These are phyloP conservation scores for Malurus cyaneus DNA, from an alignment of 2,113 vertebrate species.

Conservation along the genomic window DNA sequence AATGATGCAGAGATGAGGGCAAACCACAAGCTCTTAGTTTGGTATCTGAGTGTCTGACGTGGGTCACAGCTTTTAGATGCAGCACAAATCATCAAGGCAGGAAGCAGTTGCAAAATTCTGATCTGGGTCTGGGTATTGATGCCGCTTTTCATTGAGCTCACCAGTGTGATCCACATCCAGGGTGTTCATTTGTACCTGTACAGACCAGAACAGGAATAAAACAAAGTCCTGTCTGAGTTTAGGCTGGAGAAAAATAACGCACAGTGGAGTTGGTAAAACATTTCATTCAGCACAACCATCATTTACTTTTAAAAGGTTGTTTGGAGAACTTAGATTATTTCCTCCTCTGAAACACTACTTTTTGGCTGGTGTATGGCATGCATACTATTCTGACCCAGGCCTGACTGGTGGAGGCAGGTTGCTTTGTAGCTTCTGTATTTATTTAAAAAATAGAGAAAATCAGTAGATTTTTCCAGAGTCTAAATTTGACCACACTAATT, in stretches of 20 bases:
- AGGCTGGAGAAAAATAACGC: neutral
- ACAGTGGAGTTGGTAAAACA: neutral
- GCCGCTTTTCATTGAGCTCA: neutral
- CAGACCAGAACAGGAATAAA: neutral
- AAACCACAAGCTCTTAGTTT: neutral
- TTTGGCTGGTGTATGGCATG: neutral
- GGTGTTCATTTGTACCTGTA: neutral
- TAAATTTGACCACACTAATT: neutral
- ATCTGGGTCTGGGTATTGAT: neutral
- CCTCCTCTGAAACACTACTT: neutral
- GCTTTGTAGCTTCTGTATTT: slow-evolving; percentile 8
- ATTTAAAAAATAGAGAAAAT: neutral
- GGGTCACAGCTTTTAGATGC: neutral
- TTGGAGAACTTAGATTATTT: slow-evolving; percentile 12
- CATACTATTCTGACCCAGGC: neutral
- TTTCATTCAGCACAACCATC: neutral
- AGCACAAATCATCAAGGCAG: neutral
- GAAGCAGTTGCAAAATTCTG: neutral
- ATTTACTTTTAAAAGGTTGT: neutral
- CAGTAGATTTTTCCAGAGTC: neutral
- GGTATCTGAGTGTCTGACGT: neutral
- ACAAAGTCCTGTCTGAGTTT: neutral
- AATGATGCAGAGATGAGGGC: neutral
- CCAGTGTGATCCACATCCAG: neutral
- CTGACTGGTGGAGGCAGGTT: neutral